Evolutionary conservation across 2,888 invertebrate species (phyloP).

Genomic region (Meiosimyza decipiens): DNA sequence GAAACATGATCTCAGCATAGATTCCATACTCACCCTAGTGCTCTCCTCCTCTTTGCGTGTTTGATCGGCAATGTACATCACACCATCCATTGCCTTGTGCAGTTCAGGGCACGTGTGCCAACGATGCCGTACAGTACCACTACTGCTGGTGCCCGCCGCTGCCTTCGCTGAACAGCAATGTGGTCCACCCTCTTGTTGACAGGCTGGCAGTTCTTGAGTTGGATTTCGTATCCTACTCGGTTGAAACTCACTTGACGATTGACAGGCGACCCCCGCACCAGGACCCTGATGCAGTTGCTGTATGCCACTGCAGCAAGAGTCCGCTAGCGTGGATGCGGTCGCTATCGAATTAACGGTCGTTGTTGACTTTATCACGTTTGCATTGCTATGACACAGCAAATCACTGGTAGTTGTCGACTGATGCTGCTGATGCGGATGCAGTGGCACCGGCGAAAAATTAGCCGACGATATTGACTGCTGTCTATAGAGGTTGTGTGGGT

Average conservation of each 20-base stretch:
- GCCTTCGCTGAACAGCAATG: constrained; percentile 69
- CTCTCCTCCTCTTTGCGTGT: constrained; percentile 92
- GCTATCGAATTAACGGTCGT: constrained; percentile 63
- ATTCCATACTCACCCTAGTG: constrained; percentile 76
- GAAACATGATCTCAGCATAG: no score
- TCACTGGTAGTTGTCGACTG: constrained; percentile 66
- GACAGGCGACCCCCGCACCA: constrained; percentile 59
- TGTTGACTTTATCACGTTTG: constrained; percentile 67
- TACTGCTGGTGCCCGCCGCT: constrained; percentile 37
- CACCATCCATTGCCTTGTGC: constrained; percentile 92
- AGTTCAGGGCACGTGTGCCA: constrained; percentile 93
- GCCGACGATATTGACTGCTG: constrained; percentile 66
- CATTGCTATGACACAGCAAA: constrained; percentile 61
- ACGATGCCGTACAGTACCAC: constrained; percentile 70
- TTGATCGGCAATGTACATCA: constrained; percentile 92
- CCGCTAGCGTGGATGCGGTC: constrained; percentile 63
- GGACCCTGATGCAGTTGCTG: constrained; percentile 61
- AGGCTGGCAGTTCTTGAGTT: constrained; percentile 54
- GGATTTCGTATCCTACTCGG: constrained; percentile 52
- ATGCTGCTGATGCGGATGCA: constrained; percentile 65
- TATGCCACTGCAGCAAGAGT: constrained; percentile 63
- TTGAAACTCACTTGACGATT: constrained; percentile 55
- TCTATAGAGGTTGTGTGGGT: constrained; percentile 59
- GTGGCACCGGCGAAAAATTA: constrained; percentile 64
- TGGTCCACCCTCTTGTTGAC: constrained; percentile 67